phyloP scores from a whole-genome alignment of 2,888 invertebrate species.

The Sepiola atlantica region DNA sequence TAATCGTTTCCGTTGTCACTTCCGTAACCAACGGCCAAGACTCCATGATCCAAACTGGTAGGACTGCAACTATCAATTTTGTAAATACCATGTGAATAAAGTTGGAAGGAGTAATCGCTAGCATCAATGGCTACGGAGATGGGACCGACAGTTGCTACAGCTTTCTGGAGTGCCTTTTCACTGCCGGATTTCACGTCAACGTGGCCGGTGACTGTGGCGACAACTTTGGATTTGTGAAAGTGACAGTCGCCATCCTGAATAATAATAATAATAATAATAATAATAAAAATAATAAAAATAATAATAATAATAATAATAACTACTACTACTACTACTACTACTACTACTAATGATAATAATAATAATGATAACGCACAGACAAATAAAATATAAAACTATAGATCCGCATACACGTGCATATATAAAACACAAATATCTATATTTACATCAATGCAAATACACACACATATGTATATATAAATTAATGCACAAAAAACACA shows the following conservation, averaged over 20 bases:
- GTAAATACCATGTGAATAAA: constrained; percentile 79
- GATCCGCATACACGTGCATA: no score
- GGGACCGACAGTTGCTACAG: constrained; percentile 89
- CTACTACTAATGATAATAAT: no score
- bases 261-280: not conserved
- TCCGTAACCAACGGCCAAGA: constrained; percentile 88
- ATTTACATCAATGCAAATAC: no score
- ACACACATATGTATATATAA: no score
- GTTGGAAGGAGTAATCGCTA: constrained; percentile 80
- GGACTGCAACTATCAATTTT: constrained; percentile 85
- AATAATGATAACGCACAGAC: no score
- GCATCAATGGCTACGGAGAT: constrained; percentile 93
- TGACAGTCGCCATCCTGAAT: constrained; percentile 74
- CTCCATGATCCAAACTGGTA: constrained; percentile 90
- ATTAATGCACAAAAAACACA: no score
- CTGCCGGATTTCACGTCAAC: constrained; percentile 84
- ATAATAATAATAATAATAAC: no score
- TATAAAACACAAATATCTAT: no score
- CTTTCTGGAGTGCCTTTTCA: constrained; percentile 84
- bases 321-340: no score
- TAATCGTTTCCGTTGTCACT: constrained; percentile 81
- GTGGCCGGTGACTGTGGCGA: constrained; percentile 88
- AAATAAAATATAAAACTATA: no score
- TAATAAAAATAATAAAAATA: not conserved
- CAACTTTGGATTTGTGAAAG: constrained; percentile 78